Percentiles rank a stretch among this genome's conserved stretches.
Evolutionary conservation across 30 jellyfish, hydroid and myxozoan species (phyloP).

Genomic region (Hydra vulgaris): DNA sequence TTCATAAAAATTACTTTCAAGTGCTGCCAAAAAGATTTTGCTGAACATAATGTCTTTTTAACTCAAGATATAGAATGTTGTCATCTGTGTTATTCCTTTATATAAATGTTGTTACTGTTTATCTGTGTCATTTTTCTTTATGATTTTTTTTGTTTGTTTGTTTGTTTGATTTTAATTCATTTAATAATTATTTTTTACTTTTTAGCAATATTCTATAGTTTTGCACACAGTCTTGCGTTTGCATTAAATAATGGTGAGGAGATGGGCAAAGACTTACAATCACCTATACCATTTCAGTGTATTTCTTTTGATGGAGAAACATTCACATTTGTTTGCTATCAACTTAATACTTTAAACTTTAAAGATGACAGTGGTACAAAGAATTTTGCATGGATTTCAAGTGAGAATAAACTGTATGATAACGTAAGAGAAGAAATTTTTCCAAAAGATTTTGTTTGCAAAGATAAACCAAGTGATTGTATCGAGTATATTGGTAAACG

Average conservation of each 20-base stretch:
- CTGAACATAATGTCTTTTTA: too few relatives aligned
- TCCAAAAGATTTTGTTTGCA: background rate
- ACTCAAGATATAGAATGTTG: too few relatives aligned
- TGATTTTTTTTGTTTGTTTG: background rate
- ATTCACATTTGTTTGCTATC: constrained; percentile 48
- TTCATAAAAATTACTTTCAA: too few relatives aligned
- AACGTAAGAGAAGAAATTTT: constrained; percentile 38
- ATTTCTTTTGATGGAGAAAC: constrained; percentile 38
- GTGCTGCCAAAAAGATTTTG: too few relatives aligned
- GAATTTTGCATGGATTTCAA: constrained; percentile 59
- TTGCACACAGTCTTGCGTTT: constrained; percentile 19
- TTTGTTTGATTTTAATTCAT: background rate
- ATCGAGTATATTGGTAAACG: constrained; percentile 3
- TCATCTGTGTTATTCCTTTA: too few relatives aligned
- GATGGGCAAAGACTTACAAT: constrained; percentile 37
- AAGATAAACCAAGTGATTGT: background rate
- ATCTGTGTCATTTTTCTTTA: too few relatives aligned
- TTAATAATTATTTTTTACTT: background rate
- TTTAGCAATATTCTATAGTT: constrained; percentile 17
- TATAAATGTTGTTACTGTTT: too few relatives aligned
- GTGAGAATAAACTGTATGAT: constrained; percentile 39
- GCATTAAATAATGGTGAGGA: constrained; percentile 22
- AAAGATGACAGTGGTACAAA: constrained; percentile 37
- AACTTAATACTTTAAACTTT: constrained; percentile 61
- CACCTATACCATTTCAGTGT: constrained; percentile 63